These are phyloP conservation scores for Carposina sasakii DNA, from an alignment of 1,140 invertebrate genomes.

Conservation along the genomic window DNA sequence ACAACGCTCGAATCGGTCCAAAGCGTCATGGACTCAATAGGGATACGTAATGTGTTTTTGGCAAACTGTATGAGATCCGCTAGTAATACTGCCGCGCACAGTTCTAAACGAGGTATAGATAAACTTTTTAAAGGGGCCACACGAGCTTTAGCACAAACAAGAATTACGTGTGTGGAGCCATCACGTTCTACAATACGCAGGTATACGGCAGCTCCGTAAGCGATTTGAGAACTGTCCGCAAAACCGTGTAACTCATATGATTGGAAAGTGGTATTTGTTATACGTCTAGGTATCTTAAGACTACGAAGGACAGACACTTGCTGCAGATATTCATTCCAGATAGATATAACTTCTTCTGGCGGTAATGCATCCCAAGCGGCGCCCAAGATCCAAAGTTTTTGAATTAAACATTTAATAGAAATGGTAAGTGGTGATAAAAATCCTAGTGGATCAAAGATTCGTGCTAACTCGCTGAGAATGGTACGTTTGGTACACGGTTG, in stretches of 20 bases:
- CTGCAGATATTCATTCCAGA: slow-evolving; percentile 12
- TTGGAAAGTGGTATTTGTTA: slow-evolving; percentile 3
- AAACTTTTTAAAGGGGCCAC: slow-evolving; percentile 57
- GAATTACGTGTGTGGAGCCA: slow-evolving; percentile 7
- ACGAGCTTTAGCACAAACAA: slow-evolving; percentile 45
- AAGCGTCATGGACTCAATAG: slow-evolving; percentile 20
- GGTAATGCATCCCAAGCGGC: slow-evolving; percentile 24
- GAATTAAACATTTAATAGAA: slow-evolving; percentile 25
- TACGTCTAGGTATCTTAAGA: slow-evolving; percentile 9
- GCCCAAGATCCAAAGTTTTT: slow-evolving; percentile 30
- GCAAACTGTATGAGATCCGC: slow-evolving; percentile 34
- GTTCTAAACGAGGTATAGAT: slow-evolving; percentile 66
- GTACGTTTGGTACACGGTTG: too few relatives aligned
- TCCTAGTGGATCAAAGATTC: slow-evolving; percentile 18
- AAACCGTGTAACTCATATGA: slow-evolving; percentile 35
- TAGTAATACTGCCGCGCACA: slow-evolving; percentile 54
- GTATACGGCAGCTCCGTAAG: slow-evolving; percentile 36
- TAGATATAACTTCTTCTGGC: slow-evolving; percentile 20
- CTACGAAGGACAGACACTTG: slow-evolving; percentile 3
- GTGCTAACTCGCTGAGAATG: too few relatives aligned
- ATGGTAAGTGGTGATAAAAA: slow-evolving; percentile 27
- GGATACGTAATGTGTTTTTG: slow-evolving; percentile 10
- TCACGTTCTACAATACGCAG: slow-evolving; percentile 21
- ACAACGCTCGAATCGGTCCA: slow-evolving; percentile 54
- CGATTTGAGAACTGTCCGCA: slow-evolving; percentile 34